Evolutionary conservation across 1,140 invertebrate species (phyloP).

Genomic region (Calephelis virginiensis): DNA sequence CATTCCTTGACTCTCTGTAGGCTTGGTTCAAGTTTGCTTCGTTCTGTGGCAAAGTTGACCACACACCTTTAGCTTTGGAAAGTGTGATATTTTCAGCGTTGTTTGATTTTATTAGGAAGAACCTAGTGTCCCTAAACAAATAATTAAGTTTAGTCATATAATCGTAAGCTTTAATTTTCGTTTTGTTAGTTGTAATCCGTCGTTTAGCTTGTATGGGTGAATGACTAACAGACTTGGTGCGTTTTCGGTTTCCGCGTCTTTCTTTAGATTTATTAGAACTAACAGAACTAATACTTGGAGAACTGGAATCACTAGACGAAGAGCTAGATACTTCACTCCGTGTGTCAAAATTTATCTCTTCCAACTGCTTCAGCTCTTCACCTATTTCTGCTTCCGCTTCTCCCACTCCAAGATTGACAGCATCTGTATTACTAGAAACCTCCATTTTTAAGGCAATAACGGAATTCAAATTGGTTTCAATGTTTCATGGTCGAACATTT

Average conservation of each 20-base stretch:
- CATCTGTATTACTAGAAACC: conserved; percentile 79
- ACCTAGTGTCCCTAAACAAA: conserved; percentile 95
- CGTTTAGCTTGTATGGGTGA: conserved; percentile 75
- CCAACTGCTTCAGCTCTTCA: conserved; percentile 84
- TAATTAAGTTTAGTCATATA: conserved; percentile 95
- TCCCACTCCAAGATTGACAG: conserved; percentile 84
- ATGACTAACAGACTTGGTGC: conserved; percentile 76
- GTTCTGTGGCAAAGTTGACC: conserved; percentile 98
- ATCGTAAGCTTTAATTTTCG: conserved; percentile 85
- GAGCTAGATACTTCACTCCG: conserved; percentile 88
- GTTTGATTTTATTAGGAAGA: conserved; percentile 98
- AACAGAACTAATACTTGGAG: conserved; percentile 86
- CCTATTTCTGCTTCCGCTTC: conserved; percentile 85
- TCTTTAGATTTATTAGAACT: conserved; percentile 78
- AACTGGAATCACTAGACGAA: conserved; percentile 83
- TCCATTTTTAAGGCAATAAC: conserved; percentile 57
- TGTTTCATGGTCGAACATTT: conserved; percentile 19
- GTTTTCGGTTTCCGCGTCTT: conserved; percentile 76
- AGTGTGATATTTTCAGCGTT: conserved; percentile 97
- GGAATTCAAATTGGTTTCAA: neutral
- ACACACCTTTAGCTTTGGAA: conserved; percentile 97
- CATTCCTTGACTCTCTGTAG: conserved; percentile 94
- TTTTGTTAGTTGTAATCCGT: conserved; percentile 63
- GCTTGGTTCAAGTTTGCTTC: conserved; percentile 97
- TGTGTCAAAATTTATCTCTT: conserved; percentile 84